These are phyloP conservation scores for Aphelocoma californica DNA, from an alignment of 2,797 vertebrate species.

Conservation along the genomic window DNA sequence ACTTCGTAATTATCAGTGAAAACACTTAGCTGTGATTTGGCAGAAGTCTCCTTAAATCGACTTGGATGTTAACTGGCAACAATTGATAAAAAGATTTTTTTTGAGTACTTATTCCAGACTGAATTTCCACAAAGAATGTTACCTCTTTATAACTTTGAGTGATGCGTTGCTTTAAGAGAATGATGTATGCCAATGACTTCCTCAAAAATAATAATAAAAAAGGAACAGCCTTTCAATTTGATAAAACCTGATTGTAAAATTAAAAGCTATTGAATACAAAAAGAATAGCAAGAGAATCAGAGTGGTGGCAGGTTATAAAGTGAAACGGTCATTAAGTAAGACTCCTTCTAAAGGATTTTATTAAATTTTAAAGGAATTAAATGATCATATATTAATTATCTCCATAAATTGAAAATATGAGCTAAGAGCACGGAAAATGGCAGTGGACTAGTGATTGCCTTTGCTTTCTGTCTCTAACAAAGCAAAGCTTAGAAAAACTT, in stretches of 20 bases:
- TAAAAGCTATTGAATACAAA: background rate
- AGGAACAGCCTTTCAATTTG: background rate
- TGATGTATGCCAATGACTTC: background rate
- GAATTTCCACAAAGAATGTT: background rate
- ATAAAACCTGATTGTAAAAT: background rate
- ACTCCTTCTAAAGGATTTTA: constrained; percentile 9
- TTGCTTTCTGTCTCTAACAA: background rate
- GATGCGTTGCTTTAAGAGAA: background rate
- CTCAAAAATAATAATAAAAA: background rate
- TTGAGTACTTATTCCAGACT: background rate
- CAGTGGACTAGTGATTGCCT: background rate
- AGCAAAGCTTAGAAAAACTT: background rate
- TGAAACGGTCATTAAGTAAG: background rate
- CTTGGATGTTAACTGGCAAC: background rate
- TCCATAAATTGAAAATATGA: background rate
- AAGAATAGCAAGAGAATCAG: background rate
- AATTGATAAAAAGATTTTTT: background rate
- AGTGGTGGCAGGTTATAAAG: background rate
- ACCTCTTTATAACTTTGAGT: background rate
- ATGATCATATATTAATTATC: constrained; percentile 22
- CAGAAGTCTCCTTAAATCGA: background rate
- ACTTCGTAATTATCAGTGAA: background rate
- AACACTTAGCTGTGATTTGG: background rate
- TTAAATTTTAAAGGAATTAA: constrained; percentile 33
- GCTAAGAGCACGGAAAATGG: background rate